Evolutionary conservation across 2,888 invertebrate species (phyloP).

Genomic region (Tipula helvola): DNA sequence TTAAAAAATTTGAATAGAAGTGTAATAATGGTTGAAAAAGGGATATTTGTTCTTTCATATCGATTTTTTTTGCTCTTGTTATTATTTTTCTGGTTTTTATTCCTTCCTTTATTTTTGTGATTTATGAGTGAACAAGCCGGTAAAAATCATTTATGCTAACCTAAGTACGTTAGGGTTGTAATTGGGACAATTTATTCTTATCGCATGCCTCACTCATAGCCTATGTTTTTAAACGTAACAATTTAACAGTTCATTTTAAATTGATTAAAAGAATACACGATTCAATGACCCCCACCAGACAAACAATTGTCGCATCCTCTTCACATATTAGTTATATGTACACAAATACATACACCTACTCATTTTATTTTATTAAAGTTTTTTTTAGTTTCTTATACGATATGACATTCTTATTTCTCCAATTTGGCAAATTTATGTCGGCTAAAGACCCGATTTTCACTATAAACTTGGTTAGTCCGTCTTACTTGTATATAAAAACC

Average conservation of each 20-base stretch:
- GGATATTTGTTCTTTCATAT: neutral
- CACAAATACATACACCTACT: neutral
- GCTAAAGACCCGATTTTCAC: neutral
- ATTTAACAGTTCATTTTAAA: neutral
- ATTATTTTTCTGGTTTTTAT: neutral
- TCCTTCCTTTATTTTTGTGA: neutral
- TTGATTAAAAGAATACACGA: neutral
- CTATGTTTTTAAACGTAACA: neutral
- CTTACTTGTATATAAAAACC: neutral
- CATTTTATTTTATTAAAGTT: neutral
- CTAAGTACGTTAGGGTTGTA: neutral
- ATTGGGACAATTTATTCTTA: neutral
- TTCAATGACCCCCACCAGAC: neutral
- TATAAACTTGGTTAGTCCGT: neutral
- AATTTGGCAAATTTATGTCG: neutral
- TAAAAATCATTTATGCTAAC: neutral
- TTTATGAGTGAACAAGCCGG: neutral
- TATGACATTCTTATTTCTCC: neutral
- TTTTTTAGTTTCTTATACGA: neutral
- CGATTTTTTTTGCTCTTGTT: neutral
- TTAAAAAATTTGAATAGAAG: neutral
- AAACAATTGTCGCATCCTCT: conserved; percentile 4
- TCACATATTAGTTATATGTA: neutral
- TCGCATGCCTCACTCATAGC: neutral
- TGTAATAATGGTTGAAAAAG: neutral